These are phyloP conservation scores for Ephestia elutella DNA, from an alignment of 1,140 invertebrate species.

Conservation along the genomic window DNA sequence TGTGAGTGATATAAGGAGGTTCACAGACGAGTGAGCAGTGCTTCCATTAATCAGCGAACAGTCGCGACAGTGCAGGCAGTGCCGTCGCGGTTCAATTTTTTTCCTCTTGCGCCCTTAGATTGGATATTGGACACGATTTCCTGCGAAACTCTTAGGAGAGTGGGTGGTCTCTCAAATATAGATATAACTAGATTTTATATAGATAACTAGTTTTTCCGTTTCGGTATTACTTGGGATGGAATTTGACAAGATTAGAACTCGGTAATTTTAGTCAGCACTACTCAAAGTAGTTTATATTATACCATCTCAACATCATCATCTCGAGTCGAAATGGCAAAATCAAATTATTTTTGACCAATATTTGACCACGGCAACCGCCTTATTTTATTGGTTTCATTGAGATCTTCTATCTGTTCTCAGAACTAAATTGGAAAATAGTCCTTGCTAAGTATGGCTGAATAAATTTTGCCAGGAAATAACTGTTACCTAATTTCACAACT, in stretches of 20 bases:
- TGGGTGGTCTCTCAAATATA: conserved; percentile 61
- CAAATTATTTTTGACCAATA: too few species aligned
- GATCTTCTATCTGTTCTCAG: too few species aligned
- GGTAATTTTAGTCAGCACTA: neutral
- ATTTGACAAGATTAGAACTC: neutral
- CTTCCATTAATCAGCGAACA: conserved; percentile 69
- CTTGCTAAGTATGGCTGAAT: too few species aligned
- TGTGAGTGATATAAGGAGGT: conserved; percentile 28
- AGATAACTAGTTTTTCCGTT: neutral
- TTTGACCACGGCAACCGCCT: too few species aligned
- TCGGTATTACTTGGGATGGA: neutral
- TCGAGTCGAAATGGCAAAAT: too few species aligned
- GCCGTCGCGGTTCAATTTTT: conserved; percentile 67
- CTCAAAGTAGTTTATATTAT: neutral
- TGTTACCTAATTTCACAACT: too few species aligned
- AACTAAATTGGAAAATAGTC: too few species aligned
- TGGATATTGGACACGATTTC: conserved; percentile 71
- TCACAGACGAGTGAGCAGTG: conserved; percentile 56
- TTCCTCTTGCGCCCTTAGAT: conserved; percentile 67
- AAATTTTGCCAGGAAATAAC: too few species aligned
- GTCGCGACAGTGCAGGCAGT: conserved; percentile 67
- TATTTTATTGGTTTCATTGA: too few species aligned
- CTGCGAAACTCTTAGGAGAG: conserved; percentile 55
- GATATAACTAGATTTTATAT: neutral
- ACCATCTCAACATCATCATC: too few species aligned